phyloP scores from a whole-genome alignment of 2,888 invertebrate species.

The Ditylenchus weischeri region DNA sequence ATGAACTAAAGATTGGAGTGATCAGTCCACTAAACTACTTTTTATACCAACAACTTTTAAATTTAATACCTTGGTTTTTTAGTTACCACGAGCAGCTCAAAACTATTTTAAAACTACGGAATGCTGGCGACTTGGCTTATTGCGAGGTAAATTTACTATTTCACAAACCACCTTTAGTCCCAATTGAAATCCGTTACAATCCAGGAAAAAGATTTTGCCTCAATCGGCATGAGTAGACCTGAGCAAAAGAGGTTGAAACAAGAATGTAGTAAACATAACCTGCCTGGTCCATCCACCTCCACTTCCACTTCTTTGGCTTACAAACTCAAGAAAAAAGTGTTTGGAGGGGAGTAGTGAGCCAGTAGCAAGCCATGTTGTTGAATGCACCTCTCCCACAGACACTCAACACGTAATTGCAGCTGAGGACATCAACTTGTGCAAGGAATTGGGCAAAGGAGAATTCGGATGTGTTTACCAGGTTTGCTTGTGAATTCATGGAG shows the following conservation, averaged over 20 bases:
- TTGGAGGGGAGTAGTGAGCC: slow-evolving; percentile 35
- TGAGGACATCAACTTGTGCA: slow-evolving; percentile 60
- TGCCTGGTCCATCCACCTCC: slow-evolving; percentile 27
- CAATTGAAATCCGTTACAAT: background rate
- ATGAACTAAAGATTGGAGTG: too few species aligned
- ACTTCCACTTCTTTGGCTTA: slow-evolving; percentile 18
- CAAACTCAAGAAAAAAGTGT: slow-evolving; percentile 31
- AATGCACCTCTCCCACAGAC: slow-evolving; percentile 8
- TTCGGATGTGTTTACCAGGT: slow-evolving; percentile 95
- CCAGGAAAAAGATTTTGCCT: slow-evolving; percentile 77
- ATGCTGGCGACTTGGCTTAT: slow-evolving; percentile 64
- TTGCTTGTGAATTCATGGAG: too few species aligned
- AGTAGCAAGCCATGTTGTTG: background rate
- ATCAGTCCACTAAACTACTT: too few species aligned
- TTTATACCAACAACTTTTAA: too few species aligned
- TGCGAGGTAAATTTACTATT: slow-evolving; percentile 65
- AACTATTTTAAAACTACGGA: slow-evolving; percentile 48
- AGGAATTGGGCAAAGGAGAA: slow-evolving; percentile 91
- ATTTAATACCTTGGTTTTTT: slow-evolving; percentile 23
- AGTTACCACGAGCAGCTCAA: slow-evolving; percentile 50
- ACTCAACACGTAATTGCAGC: slow-evolving; percentile 54
- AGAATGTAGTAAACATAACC: slow-evolving; percentile 69
- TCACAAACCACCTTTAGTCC: background rate
- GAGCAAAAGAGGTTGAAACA: slow-evolving; percentile 90
- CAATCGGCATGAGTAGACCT: slow-evolving; percentile 69